These are phyloP conservation scores for Macaria liturata DNA, from an alignment of 2,888 invertebrate species.

Conservation along the genomic window DNA sequence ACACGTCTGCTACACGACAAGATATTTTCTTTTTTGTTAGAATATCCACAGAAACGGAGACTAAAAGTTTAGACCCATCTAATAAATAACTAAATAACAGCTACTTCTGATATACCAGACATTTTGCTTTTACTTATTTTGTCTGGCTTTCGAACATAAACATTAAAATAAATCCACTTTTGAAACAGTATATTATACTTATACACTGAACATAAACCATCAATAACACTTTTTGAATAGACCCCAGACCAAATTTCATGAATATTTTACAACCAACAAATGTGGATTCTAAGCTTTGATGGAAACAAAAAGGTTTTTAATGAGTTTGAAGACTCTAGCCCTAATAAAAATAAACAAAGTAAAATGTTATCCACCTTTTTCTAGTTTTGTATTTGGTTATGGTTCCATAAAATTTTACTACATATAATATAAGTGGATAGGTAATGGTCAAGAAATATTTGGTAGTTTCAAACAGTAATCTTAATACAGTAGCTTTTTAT, in stretches of 20 bases:
- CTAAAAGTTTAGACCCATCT: no score
- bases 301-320: slow-evolving; percentile 26
- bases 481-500: slow-evolving; percentile 8
- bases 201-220: no score
- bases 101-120: no score
- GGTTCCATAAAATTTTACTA: slow-evolving; percentile 27
- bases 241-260: slow-evolving; percentile 2
- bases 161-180: no score
- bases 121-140: no score
- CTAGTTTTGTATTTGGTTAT: slow-evolving; percentile 22
- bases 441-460: slow-evolving; percentile 3
- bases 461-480: not conserved
- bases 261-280: slow-evolving; percentile 8
- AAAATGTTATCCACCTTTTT: slow-evolving; percentile 24
- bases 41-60: no score
- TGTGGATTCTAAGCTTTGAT: slow-evolving; percentile 2
- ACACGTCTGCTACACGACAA: no score
- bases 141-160: no score
- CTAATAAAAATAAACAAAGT: slow-evolving; percentile 27
- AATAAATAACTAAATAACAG: no score
- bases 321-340: slow-evolving; percentile 25
- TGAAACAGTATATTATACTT: no score
- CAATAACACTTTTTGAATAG: not conserved
- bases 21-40: no score
- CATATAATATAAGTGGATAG: slow-evolving; percentile 5